phyloP scores from a whole-genome alignment of 2,113 vertebrate genomes.

The Harpagus bidentatus region DNA sequence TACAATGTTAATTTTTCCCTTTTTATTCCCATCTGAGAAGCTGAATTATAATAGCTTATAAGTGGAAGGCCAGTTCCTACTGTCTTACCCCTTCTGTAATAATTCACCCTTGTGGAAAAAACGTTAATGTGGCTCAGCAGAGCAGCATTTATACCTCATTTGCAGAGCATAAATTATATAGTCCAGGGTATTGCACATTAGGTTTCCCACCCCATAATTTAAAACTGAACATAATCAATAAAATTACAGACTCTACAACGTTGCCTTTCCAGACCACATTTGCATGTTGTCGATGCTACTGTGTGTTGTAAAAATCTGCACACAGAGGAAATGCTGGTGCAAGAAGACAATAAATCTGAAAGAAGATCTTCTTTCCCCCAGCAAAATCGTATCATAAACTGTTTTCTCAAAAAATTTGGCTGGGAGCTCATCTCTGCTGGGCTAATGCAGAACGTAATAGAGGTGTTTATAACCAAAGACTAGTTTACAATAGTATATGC shows the following conservation, averaged over 20 bases:
- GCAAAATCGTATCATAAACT: not conserved
- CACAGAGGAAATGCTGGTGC: not conserved
- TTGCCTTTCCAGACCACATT: not conserved
- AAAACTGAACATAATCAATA: slow-evolving; percentile 37
- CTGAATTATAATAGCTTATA: not conserved
- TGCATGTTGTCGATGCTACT: not conserved
- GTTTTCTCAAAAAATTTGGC: not conserved
- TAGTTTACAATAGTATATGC: not conserved
- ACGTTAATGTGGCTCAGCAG: not conserved
- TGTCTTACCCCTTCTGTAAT: not conserved
- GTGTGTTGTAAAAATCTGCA: not conserved
- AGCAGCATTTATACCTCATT: slow-evolving; percentile 35
- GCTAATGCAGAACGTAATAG: not conserved
- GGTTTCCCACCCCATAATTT: not conserved
- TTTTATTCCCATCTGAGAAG: slow-evolving; percentile 7
- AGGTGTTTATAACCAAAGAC: not conserved
- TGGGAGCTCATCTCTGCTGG: not conserved
- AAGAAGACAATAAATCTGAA: not conserved
- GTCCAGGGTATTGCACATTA: not conserved
- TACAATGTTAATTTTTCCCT: not conserved
- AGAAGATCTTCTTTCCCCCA: not conserved
- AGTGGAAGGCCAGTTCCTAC: not conserved
- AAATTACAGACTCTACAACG: not conserved
- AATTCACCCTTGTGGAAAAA: slow-evolving; percentile 23
- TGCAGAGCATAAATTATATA: slow-evolving; percentile 11